phyloP scores from a whole-genome alignment of 37 sponge, comb jelly and placozoan species.

The Halichondria panicea region DNA sequence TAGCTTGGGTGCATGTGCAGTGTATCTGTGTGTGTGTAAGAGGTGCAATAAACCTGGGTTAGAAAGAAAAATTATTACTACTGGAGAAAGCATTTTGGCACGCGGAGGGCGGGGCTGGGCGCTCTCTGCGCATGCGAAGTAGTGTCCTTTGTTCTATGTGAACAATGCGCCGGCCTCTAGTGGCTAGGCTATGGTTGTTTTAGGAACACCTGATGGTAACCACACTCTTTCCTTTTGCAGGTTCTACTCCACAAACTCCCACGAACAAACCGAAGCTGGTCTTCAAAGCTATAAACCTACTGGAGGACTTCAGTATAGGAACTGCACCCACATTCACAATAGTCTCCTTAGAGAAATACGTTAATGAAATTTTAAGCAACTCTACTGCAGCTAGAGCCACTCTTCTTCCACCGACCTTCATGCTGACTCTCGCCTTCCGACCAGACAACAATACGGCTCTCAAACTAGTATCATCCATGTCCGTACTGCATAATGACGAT shows the following conservation, averaged over 20 bases:
- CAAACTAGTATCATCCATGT: constrained; percentile 26
- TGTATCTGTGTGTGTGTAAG: no score
- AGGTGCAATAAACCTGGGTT: no score
- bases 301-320: constrained; percentile 2
- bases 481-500: neutral
- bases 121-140: no score
- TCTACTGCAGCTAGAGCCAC: neutral
- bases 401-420: constrained; percentile 40
- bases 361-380: neutral
- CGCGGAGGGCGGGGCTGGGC: no score
- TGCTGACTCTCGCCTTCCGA: constrained; percentile 54
- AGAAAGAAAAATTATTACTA: no score
- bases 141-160: no score
- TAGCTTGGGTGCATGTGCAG: no score
- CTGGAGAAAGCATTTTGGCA: no score
- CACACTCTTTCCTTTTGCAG: neutral
- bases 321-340: constrained; percentile 10
- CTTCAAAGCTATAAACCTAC: constrained; percentile 18
- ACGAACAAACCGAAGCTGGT: neutral
- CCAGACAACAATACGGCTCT: constrained; percentile 55
- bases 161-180: no score
- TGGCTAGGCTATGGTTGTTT: no score
- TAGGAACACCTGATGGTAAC: no score
- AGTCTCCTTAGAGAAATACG: constrained; percentile 14
- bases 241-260: neutral